Conservation (phyloP, 2,797 vertebrate genomes). For the Picus viridis region DNA sequence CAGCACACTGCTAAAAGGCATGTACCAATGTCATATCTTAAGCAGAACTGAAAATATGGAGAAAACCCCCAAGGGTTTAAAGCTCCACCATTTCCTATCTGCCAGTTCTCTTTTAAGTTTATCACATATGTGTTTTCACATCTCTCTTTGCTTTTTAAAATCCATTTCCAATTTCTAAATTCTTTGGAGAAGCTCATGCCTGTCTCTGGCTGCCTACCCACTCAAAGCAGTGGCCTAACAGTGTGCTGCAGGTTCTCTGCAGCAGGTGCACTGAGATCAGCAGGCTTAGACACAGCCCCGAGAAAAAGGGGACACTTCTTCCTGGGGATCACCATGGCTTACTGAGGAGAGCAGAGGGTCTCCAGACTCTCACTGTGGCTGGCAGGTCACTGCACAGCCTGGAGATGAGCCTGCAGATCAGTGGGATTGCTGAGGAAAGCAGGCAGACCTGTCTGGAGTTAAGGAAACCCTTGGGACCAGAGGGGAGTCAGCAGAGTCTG, state of each 20-base stretch:
- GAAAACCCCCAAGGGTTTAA: not conserved
- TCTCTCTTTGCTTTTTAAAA: not conserved
- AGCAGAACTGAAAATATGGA: not conserved
- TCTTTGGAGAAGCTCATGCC: not conserved
- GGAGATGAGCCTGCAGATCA: not conserved
- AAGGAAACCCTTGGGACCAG: not conserved
- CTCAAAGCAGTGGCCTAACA: not conserved
- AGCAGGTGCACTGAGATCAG: not conserved
- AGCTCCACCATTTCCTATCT: constrained; percentile 27
- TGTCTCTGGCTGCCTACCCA: not conserved
- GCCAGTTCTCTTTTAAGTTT: constrained; percentile 22
- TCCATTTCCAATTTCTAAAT: not conserved
- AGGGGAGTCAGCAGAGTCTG: not conserved
- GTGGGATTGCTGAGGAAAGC: not conserved
- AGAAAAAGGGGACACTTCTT: not conserved
- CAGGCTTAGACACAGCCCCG: not conserved
- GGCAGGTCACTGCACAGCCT: not conserved
- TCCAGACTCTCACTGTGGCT: accelerated
- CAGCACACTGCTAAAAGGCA: not conserved
- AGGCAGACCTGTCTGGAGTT: not conserved
- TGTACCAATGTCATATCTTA: not conserved
- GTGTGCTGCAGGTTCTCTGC: not conserved
- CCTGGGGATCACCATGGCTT: not conserved
- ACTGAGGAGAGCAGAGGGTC: not conserved
- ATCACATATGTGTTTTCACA: not conserved